Conservation (phyloP, 2,797 vertebrate genomes). For the Syngnathus rostellatus region DNA sequence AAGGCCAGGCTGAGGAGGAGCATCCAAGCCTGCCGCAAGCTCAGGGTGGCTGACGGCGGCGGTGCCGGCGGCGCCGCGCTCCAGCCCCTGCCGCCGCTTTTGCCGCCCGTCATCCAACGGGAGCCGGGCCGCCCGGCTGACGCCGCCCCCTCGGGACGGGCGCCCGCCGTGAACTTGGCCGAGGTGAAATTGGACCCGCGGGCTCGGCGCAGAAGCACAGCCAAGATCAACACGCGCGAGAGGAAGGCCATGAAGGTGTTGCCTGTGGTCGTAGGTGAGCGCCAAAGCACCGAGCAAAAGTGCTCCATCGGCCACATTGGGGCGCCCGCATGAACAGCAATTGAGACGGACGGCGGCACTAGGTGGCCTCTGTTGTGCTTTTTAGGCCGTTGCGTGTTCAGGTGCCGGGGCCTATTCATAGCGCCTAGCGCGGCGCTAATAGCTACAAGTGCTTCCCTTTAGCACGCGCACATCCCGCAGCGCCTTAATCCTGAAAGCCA, state of each 20-base stretch:
- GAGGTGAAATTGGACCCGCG: conserved; percentile 58
- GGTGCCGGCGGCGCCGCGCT: conserved; percentile 34
- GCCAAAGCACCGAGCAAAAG: neutral
- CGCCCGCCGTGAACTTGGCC: conserved; percentile 64
- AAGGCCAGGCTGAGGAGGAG: conserved; percentile 77
- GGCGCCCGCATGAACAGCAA: too few relatives aligned
- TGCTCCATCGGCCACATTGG: too few relatives aligned
- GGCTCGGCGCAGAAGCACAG: conserved; percentile 55
- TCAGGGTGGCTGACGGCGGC: conserved; percentile 57
- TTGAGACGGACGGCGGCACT: neutral
- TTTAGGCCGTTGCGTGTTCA: neutral
- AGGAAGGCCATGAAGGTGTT: conserved; percentile 91
- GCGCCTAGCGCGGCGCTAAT: conserved; percentile 25
- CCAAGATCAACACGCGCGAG: conserved; percentile 85
- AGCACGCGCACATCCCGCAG: conserved; percentile 55
- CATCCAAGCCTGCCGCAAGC: conserved; percentile 68
- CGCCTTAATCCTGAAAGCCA: conserved; percentile 63
- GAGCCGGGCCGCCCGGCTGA: conserved; percentile 47
- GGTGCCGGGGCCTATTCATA: conserved; percentile 35
- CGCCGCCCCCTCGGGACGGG: conserved; percentile 37
- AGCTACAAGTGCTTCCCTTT: conserved; percentile 44
- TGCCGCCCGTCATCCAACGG: conserved; percentile 65
- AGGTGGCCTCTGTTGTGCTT: neutral
- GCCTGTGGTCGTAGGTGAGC: conserved; percentile 89
- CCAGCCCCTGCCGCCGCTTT: conserved; percentile 53